Percentiles rank a stretch among this genome's conserved stretches.
Evolutionary conservation across 2,888 invertebrate genomes (phyloP).

Genomic region (Ichneumon xanthorius): DNA sequence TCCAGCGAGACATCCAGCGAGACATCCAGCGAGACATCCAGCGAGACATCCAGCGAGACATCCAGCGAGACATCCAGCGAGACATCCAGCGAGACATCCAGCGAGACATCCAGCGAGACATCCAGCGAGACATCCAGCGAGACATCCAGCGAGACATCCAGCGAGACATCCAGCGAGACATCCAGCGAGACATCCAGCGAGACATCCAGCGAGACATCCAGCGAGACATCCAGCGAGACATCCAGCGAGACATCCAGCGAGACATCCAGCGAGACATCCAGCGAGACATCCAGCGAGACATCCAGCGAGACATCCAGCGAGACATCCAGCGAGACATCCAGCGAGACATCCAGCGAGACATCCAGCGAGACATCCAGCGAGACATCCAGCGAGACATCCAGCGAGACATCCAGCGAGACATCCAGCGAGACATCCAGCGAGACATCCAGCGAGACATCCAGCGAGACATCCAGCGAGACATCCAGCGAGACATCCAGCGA

Average conservation of each 20-base stretch:
- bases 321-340: not conserved
- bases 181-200: not conserved
- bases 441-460: not conserved
- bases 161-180: not conserved
- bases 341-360: too few relatives aligned
- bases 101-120: too few relatives aligned
- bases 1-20: too few relatives aligned
- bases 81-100: too few relatives aligned
- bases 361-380: too few relatives aligned
- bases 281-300: not conserved
- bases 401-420: too few relatives aligned
- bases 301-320: not conserved
- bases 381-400: not conserved
- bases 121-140: not conserved
- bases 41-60: not conserved
- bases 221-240: too few relatives aligned
- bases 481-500: too few relatives aligned
- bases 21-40: not conserved
- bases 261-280: not conserved
- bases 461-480: not conserved
- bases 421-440: not conserved
- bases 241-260: too few relatives aligned
- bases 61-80: not conserved
- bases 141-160: not conserved
- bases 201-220: too few relatives aligned